phyloP scores from a whole-genome alignment of 2,113 vertebrate genomes.

The Gymnogyps californianus region DNA sequence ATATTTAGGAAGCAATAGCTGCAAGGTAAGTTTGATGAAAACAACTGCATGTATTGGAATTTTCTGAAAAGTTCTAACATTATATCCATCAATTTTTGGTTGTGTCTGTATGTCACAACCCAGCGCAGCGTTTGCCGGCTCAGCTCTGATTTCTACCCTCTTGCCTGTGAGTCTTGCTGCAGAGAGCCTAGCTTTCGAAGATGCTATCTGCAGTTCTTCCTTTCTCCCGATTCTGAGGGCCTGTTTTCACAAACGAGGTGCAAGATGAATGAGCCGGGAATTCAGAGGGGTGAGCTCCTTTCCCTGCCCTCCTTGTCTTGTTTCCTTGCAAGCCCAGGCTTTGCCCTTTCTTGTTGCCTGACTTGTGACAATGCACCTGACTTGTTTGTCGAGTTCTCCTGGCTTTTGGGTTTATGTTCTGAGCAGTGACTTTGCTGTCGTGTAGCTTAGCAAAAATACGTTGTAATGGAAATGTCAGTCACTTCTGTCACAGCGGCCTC shows the following conservation, averaged over 20 bases:
- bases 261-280: not conserved
- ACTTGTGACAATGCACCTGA: not conserved
- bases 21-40: not conserved
- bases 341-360: not conserved
- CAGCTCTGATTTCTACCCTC: not conserved
- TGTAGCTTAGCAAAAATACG: not conserved
- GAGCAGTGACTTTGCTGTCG: not conserved
- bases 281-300: not conserved
- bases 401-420: not conserved
- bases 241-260: not conserved
- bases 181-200: not conserved
- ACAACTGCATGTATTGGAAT: not conserved
- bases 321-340: not conserved
- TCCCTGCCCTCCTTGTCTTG: not conserved
- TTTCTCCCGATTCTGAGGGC: not conserved
- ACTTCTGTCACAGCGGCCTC: not conserved
- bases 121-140: rapidly evolving
- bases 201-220: not conserved
- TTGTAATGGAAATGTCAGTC: not conserved
- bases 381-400: not conserved
- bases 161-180: not conserved
- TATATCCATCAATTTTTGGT: not conserved
- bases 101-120: not conserved
- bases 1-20: not conserved
- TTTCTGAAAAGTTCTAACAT: not conserved